Conservation (phyloP, 2,797 vertebrate species). For the Caiman crocodilus region DNA sequence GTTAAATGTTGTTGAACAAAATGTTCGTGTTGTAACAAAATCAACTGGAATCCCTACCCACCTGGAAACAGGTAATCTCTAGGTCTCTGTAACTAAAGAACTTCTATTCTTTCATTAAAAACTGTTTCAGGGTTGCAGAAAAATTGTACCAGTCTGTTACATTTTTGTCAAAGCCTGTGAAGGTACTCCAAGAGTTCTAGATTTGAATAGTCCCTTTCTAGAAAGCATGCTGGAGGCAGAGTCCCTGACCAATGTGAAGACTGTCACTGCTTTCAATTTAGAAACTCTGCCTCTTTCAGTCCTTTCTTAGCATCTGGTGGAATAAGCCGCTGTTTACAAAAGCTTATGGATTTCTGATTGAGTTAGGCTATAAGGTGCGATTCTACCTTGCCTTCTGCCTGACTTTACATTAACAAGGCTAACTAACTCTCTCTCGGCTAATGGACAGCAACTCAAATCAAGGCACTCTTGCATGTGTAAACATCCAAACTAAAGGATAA, state of each 20-base stretch:
- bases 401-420: too few relatives aligned
- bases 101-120: conserved; percentile 38
- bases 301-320: too few relatives aligned
- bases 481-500: neutral
- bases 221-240: neutral
- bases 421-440: too few relatives aligned
- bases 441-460: neutral
- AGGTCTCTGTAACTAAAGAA: conserved; percentile 51
- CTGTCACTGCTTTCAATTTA: too few relatives aligned
- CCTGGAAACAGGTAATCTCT: conserved; percentile 40
- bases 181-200: neutral
- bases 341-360: too few relatives aligned
- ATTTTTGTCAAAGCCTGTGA: neutral
- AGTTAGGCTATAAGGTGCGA: too few relatives aligned
- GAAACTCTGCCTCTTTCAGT: too few relatives aligned
- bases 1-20: neutral
- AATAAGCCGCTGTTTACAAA: too few relatives aligned
- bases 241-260: neutral
- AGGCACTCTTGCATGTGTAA: neutral
- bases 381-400: too few relatives aligned
- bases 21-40: neutral
- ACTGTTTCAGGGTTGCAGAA: conserved; percentile 46
- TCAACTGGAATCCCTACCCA: neutral
- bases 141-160: neutral
- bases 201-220: neutral